These are phyloP conservation scores for Megaceryle torquata DNA, from an alignment of 2,113 vertebrate genomes.

Conservation along the genomic window DNA sequence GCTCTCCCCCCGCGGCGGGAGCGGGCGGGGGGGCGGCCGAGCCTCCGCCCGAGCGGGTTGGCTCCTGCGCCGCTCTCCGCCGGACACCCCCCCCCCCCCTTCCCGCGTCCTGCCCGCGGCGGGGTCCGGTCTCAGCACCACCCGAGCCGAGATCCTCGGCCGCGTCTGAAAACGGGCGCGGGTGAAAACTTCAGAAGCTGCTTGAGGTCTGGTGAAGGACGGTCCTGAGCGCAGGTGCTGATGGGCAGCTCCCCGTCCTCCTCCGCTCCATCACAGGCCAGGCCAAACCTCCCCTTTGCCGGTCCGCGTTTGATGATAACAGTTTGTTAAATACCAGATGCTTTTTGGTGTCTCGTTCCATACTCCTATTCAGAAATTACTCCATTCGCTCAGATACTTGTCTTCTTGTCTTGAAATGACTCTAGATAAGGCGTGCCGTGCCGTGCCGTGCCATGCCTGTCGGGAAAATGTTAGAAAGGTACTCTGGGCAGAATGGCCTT, in stretches of 20 bases:
- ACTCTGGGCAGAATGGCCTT: fast-evolving
- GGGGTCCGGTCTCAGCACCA: too few species aligned
- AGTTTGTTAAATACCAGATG: neutral
- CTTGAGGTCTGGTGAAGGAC: neutral
- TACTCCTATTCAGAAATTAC: neutral
- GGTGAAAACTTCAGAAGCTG: neutral
- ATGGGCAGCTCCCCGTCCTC: neutral
- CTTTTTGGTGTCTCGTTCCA: neutral
- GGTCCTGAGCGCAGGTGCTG: neutral
- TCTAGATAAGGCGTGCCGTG: neutral
- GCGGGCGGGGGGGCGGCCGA: neutral
- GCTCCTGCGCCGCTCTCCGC: neutral
- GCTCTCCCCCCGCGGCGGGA: neutral
- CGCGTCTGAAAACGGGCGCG: neutral
- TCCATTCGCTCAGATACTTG: neutral
- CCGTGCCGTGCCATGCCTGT: neutral
- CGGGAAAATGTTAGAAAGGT: neutral
- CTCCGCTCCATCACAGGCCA: neutral
- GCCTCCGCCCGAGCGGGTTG: neutral
- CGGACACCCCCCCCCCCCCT: neutral
- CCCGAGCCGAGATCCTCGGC: neutral
- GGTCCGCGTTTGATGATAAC: neutral
- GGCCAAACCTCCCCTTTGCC: neutral
- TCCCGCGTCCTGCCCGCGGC: neutral
- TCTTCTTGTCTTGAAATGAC: neutral